Conservation (phyloP, 2,113 vertebrate species). For the Aix galericulata region DNA sequence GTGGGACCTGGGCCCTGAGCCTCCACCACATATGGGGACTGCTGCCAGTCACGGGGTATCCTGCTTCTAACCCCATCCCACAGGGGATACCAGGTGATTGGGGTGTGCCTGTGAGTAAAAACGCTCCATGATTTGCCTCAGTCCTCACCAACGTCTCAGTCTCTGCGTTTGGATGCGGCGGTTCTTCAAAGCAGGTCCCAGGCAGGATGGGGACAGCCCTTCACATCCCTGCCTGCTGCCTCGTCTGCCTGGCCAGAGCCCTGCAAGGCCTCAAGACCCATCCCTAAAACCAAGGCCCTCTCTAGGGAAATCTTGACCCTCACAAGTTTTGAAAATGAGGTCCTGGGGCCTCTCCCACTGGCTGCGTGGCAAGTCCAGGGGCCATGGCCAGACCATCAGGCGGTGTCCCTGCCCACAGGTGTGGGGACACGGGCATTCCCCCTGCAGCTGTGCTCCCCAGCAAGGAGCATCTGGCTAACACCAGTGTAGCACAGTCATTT, state of each 20-base stretch:
- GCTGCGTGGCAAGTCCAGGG: neutral
- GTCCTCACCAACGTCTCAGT: neutral
- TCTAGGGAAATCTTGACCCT: neutral
- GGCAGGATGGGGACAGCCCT: neutral
- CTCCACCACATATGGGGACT: rapidly evolving
- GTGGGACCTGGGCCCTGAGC: neutral
- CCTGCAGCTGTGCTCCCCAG: neutral
- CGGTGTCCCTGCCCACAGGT: neutral
- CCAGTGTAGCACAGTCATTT: neutral
- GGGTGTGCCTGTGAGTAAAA: neutral
- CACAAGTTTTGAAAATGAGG: neutral
- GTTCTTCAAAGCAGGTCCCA: neutral
- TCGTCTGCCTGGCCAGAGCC: rapidly evolving
- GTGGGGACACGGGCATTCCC: rapidly evolving
- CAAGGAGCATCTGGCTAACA: neutral
- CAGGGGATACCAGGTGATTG: neutral
- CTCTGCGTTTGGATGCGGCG: neutral
- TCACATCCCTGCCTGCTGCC: neutral
- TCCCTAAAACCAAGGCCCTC: neutral
- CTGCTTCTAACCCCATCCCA: neutral
- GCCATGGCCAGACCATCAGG: neutral
- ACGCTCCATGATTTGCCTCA: neutral
- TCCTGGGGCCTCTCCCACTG: neutral
- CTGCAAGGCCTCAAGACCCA: neutral
- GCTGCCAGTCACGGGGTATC: too few relatives aligned